These are phyloP conservation scores for Pogoniulus pusillus DNA, from an alignment of 2,797 vertebrate genomes.

Conservation along the genomic window DNA sequence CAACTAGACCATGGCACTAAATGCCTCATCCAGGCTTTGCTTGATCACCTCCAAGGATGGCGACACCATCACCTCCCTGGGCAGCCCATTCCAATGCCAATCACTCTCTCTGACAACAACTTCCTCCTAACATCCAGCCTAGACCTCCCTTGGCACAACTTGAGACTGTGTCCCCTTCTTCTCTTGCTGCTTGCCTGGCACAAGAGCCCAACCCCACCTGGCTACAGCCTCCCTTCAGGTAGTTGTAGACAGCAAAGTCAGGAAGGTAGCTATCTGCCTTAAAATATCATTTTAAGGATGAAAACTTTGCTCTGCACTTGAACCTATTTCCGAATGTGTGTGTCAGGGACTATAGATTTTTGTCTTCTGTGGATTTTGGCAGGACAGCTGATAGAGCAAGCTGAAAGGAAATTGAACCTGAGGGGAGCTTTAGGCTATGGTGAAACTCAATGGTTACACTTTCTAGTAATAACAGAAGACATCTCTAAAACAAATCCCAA, in stretches of 20 bases:
- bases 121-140: no score
- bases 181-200: no score
- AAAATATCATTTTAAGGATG: neutral
- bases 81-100: no score
- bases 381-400: neutral
- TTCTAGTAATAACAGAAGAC: neutral
- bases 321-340: neutral
- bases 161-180: no score
- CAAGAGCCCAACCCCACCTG: no score
- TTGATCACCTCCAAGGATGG: no score
- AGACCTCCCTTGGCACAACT: no score
- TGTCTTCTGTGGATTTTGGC: neutral
- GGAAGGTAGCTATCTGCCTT: neutral
- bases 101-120: no score
- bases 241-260: neutral
- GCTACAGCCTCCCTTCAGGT: no score
- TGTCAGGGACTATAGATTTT: neutral
- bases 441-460: neutral
- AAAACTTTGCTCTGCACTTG: neutral
- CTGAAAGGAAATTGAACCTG: neutral
- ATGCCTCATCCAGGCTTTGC: no score
- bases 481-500: neutral
- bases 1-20: no score
- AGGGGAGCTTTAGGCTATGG: neutral
- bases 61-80: no score